Conservation (phyloP, 2,797 vertebrate species). For the Malurus splendens region DNA sequence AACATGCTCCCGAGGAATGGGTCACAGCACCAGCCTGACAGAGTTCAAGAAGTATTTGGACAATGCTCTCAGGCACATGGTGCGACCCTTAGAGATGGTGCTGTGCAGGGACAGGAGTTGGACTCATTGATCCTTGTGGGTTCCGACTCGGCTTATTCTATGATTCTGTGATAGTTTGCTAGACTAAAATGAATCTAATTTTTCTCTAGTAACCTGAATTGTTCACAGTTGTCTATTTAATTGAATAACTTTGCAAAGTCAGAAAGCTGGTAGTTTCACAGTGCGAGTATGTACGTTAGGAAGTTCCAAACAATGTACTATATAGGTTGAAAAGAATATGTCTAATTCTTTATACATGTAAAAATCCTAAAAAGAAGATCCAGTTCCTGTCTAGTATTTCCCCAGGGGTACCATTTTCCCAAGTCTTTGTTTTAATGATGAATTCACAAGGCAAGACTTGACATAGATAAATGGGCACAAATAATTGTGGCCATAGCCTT, state of each 20-base stretch:
- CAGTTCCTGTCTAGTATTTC: not conserved
- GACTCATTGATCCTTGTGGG: not conserved
- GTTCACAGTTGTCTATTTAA: not conserved
- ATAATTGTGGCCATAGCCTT: not conserved
- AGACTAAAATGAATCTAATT: not conserved
- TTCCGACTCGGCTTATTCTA: fast-evolving
- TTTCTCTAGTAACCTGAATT: not conserved
- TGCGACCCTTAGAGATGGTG: not conserved
- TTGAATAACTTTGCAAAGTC: not conserved
- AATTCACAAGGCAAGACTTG: not conserved
- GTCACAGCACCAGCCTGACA: not conserved
- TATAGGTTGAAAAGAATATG: not conserved
- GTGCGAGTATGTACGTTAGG: not conserved
- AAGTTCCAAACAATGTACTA: not conserved
- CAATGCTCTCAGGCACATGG: not conserved
- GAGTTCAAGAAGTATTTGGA: not conserved
- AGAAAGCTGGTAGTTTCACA: not conserved
- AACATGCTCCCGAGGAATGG: not conserved
- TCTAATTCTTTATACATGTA: not conserved
- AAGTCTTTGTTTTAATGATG: not conserved
- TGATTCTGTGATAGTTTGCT: not conserved
- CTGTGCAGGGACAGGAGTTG: not conserved
- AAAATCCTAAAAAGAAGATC: not conserved
- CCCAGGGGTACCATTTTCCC: not conserved
- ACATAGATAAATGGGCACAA: not conserved